These are phyloP conservation scores for Telmatochromis sp. DNA, from an alignment of 2,113 vertebrate species.

Conservation along the genomic window DNA sequence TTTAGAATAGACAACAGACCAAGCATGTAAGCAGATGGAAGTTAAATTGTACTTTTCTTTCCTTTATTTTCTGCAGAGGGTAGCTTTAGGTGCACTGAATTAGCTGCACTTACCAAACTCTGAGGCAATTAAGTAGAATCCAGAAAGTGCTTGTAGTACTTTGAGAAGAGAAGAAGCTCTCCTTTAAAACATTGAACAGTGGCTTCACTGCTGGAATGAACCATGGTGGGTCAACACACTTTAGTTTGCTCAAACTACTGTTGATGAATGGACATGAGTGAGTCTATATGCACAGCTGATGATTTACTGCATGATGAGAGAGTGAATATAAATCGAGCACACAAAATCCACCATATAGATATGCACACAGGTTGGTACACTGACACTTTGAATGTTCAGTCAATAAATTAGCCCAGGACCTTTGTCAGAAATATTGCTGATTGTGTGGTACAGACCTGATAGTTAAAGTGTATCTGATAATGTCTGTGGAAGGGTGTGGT, in stretches of 20 bases:
- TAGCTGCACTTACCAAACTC: not conserved
- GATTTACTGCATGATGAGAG: not conserved
- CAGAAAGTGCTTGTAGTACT: not conserved
- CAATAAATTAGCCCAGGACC: not conserved
- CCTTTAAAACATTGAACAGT: not conserved
- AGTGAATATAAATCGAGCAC: not conserved
- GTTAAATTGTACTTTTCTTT: not conserved
- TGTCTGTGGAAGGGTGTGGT: conserved; percentile 37
- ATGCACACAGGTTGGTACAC: not conserved
- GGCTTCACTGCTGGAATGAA: not conserved
- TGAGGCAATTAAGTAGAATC: not conserved
- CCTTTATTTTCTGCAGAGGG: too few species aligned
- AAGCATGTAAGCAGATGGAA: not conserved
- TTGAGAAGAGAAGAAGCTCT: not conserved
- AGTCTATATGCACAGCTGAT: not conserved
- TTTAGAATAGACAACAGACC: not conserved
- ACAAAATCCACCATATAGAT: not conserved
- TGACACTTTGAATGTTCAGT: not conserved
- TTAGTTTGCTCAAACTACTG: not conserved
- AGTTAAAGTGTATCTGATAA: conserved; percentile 13
- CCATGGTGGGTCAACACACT: not conserved
- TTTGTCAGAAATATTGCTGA: not conserved
- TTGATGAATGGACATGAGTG: not conserved
- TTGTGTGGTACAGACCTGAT: not conserved
- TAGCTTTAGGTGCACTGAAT: not conserved